Base-by-base conservation (phyloP, 2,888 invertebrate species). In the Melanostoma mellinum region DNA sequence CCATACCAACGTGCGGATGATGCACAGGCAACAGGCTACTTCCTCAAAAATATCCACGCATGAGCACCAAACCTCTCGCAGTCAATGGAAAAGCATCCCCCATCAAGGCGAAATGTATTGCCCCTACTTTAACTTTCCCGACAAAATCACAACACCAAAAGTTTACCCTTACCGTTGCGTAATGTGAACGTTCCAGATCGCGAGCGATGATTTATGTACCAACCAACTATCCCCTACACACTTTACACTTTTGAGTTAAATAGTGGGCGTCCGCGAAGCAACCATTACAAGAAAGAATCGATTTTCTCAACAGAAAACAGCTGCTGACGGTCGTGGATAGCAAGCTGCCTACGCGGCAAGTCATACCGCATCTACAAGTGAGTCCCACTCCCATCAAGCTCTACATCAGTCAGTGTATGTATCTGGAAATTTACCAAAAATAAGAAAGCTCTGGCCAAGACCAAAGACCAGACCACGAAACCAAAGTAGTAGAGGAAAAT, bases 11-110 rank as follows among this genome's bases (percentile, higher is more conserved):
- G 44, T 71, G 65, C 50, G 36, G 36, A 33, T 67, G 60, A 36
- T 35, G 33, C 69, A 67, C 38, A 71, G 84, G 73, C 84, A 84
- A 79, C 84, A 84, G 84, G 84, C 84, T 84, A 67, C 30, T 84
- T 71, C 38, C 58, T 60, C 8, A 30, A 46, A 20, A 32, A 46
- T 46, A 38, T 30, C 3, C 42, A 71, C 84, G 79, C 79, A 58
- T 75, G 84, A 35, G 50, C 61, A 48, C 30, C 48, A 40, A n/a
- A 10, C 35, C 56, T 40, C 6, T 20, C 20, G 20, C 20, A 20
- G 20, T 20, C 9, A 36, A n/a, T 1, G 58, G 30, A 44, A 67
- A 82, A 74, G 69, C 79, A 75, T 67, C 63, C 30, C 73, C 55
- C 79, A 20, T 20, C 20, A 79, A 84, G 74, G 33, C 74, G 40